A percentile compares a stretch with the other conserved stretches of the same genome.
phyloP scores from a whole-genome alignment of 2,113 vertebrate genomes.

The Acanthochromis polyacanthus region DNA sequence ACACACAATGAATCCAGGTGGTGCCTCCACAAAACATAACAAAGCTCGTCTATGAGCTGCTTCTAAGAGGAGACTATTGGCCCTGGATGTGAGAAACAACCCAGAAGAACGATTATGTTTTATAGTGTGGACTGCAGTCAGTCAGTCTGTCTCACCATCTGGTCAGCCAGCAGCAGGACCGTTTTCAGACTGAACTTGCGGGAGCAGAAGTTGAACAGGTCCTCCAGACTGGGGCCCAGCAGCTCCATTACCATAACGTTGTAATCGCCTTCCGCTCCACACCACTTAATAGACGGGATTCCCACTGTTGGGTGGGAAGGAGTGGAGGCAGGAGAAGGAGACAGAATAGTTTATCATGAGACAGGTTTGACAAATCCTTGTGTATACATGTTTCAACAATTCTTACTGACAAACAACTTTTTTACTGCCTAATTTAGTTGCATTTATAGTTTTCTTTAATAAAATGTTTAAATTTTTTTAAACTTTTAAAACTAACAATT shows the following conservation, averaged over 20 bases:
- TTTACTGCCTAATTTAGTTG: no score
- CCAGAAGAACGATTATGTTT: not conserved
- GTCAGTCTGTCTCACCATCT: constrained; percentile 89
- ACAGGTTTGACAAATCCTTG: not conserved
- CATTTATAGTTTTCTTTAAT: no score
- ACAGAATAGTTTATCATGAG: not conserved
- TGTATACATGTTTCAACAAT: no score
- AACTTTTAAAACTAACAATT: no score
- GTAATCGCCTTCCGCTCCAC: constrained; percentile 97
- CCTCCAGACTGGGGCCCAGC: constrained; percentile 96
- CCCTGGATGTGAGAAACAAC: not conserved
- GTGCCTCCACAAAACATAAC: not conserved
- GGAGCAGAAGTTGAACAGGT: constrained; percentile 99
- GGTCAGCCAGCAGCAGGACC: constrained; percentile 96
- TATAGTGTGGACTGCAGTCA: not conserved
- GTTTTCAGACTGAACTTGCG: constrained; percentile 99
- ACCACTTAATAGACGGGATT: constrained; percentile 99
- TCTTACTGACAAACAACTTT: no score
- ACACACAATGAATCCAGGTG: not conserved
- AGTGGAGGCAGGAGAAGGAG: not conserved
- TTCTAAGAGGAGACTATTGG: not conserved
- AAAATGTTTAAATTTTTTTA: no score
- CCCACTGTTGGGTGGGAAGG: constrained; percentile 86
- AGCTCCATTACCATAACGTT: constrained; percentile 99
- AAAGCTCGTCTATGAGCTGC: not conserved